phyloP scores from a whole-genome alignment of 1,140 invertebrate species.

The Drosophila gunungcola region DNA sequence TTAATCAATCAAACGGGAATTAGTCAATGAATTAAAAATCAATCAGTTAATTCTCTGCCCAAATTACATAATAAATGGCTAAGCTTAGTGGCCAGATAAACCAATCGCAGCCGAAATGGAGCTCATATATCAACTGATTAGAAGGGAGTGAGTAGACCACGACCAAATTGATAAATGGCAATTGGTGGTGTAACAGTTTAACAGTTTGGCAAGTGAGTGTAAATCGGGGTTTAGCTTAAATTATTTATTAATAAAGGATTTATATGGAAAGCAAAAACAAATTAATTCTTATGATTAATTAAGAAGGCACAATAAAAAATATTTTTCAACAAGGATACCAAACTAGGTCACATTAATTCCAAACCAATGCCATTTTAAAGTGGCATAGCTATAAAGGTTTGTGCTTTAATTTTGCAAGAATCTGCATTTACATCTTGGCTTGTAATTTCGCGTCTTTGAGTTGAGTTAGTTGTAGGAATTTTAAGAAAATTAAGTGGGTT shows the following conservation, averaged over 20 bases:
- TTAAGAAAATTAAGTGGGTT: too few species aligned
- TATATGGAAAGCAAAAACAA: not conserved
- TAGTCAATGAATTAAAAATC: conserved; percentile 54
- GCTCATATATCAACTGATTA: conserved; percentile 37
- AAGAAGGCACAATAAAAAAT: not conserved
- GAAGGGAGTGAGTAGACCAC: not conserved
- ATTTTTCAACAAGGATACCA: not conserved
- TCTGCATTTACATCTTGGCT: too few species aligned
- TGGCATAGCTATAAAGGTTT: too few species aligned
- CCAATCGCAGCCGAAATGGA: conserved; percentile 33
- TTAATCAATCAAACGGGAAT: conserved; percentile 36
- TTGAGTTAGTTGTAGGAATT: too few species aligned
- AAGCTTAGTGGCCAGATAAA: conserved; percentile 31
- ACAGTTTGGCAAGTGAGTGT: conserved; percentile 10
- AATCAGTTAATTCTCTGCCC: conserved; percentile 36
- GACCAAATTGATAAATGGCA: conserved; percentile 21
- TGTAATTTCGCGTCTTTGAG: too few species aligned
- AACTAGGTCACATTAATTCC: not conserved
- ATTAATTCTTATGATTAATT: not conserved
- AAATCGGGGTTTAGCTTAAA: conserved; percentile 5
- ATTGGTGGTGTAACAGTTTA: conserved; percentile 11
- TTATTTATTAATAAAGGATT: not conserved
- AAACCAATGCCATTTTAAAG: not conserved
- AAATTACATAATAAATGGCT: conserved; percentile 52
- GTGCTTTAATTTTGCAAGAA: too few species aligned